phyloP scores from a whole-genome alignment of 2,797 vertebrate species.

The Peromyscus melanophrys region DNA sequence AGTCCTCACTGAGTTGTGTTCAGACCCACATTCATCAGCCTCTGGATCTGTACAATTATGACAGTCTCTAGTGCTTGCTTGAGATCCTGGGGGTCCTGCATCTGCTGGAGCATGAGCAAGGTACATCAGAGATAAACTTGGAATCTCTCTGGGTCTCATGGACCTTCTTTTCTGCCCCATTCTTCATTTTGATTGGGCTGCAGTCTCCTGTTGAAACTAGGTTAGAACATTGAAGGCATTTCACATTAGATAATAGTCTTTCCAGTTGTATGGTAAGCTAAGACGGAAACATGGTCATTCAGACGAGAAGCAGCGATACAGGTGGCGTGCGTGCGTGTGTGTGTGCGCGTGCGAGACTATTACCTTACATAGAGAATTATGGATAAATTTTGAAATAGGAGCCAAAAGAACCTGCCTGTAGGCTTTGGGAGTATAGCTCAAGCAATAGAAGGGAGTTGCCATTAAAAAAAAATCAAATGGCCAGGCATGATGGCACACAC shows the following conservation, averaged over 20 bases:
- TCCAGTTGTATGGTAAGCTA: background rate
- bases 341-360: background rate
- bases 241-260: background rate
- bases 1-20: background rate
- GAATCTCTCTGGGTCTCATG: background rate
- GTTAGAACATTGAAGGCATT: slow-evolving; percentile 31
- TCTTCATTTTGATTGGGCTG: slow-evolving; percentile 28
- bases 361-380: background rate
- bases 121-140: background rate
- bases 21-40: background rate
- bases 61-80: background rate
- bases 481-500: background rate
- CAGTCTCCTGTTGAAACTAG: background rate
- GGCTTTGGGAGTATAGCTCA: background rate
- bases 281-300: slow-evolving; percentile 5
- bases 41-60: background rate
- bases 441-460: background rate
- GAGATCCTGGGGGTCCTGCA: background rate
- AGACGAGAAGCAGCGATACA: background rate
- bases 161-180: background rate
- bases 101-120: background rate
- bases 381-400: slow-evolving; percentile 2
- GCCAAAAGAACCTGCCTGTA: slow-evolving; percentile 22
- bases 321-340: background rate
- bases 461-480: background rate